A percentile compares a stretch with the other conserved stretches of the same genome.
These are phyloP conservation scores for Drosophila auraria DNA, from an alignment of 1,140 invertebrate genomes.

Conservation along the genomic window DNA sequence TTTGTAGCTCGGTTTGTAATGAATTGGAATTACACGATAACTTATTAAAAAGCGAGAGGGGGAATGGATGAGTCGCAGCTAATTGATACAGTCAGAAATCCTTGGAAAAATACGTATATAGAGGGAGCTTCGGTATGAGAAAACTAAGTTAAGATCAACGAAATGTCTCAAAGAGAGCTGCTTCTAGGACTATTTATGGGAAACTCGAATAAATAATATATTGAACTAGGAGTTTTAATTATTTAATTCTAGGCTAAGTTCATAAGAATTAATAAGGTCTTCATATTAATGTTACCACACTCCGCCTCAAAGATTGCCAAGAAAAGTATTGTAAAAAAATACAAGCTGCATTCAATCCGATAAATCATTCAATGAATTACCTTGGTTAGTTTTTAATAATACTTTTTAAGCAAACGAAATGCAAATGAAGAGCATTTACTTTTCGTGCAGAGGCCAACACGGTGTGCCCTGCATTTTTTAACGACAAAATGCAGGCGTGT, in stretches of 20 bases:
- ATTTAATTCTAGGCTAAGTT: background rate
- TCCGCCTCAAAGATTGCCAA: background rate
- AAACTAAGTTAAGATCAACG: background rate
- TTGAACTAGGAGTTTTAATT: background rate
- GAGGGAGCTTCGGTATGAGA: background rate
- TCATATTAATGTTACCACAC: background rate
- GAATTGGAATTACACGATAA: constrained; percentile 22
- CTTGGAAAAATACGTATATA: background rate
- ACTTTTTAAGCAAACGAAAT: background rate
- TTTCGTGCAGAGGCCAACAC: constrained; percentile 4
- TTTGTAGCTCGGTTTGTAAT: constrained; percentile 43
- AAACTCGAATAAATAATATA: too few species aligned
- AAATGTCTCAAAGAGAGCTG: background rate
- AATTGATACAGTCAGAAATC: constrained; percentile 25
- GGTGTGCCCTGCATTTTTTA: constrained; percentile 30
- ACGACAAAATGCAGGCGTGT: constrained; percentile 58
- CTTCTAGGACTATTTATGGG: background rate
- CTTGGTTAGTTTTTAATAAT: background rate
- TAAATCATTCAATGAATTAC: background rate
- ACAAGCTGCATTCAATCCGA: too few species aligned
- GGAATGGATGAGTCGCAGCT: constrained; percentile 13
- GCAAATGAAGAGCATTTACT: constrained; percentile 21
- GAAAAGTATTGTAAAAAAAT: too few species aligned
- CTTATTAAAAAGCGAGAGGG: background rate
- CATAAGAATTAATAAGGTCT: background rate